Percentiles rank a stretch among this genome's conserved stretches.
These are phyloP conservation scores for Myiopsitta monachus DNA, from an alignment of 2,113 vertebrate species.

Conservation along the genomic window DNA sequence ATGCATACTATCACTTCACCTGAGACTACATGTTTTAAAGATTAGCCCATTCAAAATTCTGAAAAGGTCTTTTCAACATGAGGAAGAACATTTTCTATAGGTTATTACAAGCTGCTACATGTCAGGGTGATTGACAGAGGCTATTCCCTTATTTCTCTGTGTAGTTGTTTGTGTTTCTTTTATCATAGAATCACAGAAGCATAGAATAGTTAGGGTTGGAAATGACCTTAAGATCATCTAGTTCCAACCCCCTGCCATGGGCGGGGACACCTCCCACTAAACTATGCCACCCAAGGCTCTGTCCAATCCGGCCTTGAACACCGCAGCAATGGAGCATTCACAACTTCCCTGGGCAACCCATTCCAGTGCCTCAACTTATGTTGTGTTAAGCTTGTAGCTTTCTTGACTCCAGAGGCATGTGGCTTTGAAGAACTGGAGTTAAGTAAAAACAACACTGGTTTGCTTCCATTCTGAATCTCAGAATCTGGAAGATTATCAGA, in stretches of 20 bases:
- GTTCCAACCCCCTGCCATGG: too few relatives aligned
- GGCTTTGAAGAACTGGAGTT: slow-evolving; percentile 35
- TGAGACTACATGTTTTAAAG: background rate
- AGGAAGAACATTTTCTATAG: background rate
- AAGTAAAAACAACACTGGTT: slow-evolving; percentile 28
- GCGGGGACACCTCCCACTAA: too few relatives aligned
- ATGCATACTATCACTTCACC: background rate
- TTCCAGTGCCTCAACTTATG: background rate
- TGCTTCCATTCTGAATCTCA: slow-evolving; percentile 15
- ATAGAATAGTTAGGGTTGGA: too few relatives aligned
- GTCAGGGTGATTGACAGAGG: slow-evolving; percentile 13
- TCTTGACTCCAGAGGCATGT: slow-evolving; percentile 7
- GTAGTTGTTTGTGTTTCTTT: background rate
- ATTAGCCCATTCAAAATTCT: background rate
- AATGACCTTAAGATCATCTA: too few relatives aligned
- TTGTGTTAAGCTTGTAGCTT: background rate
- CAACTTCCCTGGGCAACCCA: too few relatives aligned
- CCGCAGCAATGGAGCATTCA: too few relatives aligned
- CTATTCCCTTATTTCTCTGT: background rate
- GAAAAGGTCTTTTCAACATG: background rate
- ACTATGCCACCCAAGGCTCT: too few relatives aligned
- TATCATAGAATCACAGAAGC: too few relatives aligned
- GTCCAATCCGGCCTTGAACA: too few relatives aligned
- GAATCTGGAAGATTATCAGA: slow-evolving; percentile 40
- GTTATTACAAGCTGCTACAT: background rate